phyloP scores from a whole-genome alignment of 2,797 vertebrate species.

The Argya squamiceps region DNA sequence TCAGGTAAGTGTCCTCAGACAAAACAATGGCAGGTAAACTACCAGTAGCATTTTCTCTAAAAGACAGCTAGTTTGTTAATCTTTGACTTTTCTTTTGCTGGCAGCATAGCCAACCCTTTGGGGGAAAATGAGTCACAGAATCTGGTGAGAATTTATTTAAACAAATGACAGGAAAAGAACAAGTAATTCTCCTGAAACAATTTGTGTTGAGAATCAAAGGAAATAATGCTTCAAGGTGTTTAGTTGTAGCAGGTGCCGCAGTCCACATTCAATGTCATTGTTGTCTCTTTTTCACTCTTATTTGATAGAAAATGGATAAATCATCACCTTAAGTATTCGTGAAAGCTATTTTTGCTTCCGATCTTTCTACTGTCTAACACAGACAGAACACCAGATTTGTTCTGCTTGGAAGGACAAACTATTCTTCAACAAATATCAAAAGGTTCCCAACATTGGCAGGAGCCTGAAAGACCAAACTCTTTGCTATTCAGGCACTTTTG shows the following conservation, averaged over 20 bases:
- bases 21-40: not conserved
- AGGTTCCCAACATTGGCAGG: not conserved
- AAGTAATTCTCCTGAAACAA: not conserved
- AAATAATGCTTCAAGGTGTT: not conserved
- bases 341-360: not conserved
- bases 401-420: conserved; percentile 2
- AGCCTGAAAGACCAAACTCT: not conserved
- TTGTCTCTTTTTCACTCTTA: not conserved
- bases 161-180: conserved; percentile 12
- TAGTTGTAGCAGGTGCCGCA: not conserved
- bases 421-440: not conserved
- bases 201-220: not conserved
- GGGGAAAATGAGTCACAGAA: not conserved
- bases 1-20: not conserved
- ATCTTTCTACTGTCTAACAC: not conserved
- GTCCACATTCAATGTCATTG: not conserved
- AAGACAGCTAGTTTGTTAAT: not conserved
- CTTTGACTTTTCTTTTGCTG: not conserved
- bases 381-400: not conserved
- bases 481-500: not conserved
- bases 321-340: not conserved
- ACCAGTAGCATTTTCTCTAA: not conserved
- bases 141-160: not conserved
- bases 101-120: not conserved
- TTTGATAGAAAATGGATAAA: not conserved